Evolutionary conservation across 2,113 vertebrate species (phyloP), one percentile per base, ranked within the genome.

Genomic region (Leptobrachium leishanense): DNA sequence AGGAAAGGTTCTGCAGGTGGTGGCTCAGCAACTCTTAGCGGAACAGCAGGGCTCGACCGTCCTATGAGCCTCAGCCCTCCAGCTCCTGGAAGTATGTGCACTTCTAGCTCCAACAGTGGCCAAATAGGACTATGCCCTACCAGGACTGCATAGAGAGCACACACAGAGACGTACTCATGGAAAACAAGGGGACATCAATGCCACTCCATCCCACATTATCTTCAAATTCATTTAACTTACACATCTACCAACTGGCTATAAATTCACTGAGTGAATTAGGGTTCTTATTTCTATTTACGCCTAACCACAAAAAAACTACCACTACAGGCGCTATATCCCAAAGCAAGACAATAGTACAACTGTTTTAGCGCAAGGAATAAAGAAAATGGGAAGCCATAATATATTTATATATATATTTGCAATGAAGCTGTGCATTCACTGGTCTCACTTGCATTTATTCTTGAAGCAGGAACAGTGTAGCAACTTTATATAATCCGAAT

Each of bases 1-100:
- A 86, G 96, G 63, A 98, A 97, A 80, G 86, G 93, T 46, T 89
- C 91, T 42, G 90, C 90, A 8, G 87, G 88, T 3, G 84, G 91
- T 31, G 79, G 74, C 12, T 46, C 71, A 1, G 84, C 10, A 81
- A 68, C 12, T 1, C 76, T 86, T 0, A 79, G 44, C 2, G 76
- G 83, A 1, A 63, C 79, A 4, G 87, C 65, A 74, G 88, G 76
- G 42, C 82, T 89, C 55, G 89, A 92, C 75, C 86, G 90, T 41
- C 67, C 88, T 7, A 82, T 86, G 39, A 82, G 85, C 70, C 81
- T 88, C 80, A 83, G 87, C 64, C 80, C 87, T 15, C 65, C 83
- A 12, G 59, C 68, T 12, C 77, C 75, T 50, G 89, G 88, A 2
- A 76, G 65, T 54, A 85, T 92, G 42, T 91, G 91, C 75, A 75